Base-by-base conservation (phyloP, 2,113 vertebrate species). In the Centropus bengalensis region DNA sequence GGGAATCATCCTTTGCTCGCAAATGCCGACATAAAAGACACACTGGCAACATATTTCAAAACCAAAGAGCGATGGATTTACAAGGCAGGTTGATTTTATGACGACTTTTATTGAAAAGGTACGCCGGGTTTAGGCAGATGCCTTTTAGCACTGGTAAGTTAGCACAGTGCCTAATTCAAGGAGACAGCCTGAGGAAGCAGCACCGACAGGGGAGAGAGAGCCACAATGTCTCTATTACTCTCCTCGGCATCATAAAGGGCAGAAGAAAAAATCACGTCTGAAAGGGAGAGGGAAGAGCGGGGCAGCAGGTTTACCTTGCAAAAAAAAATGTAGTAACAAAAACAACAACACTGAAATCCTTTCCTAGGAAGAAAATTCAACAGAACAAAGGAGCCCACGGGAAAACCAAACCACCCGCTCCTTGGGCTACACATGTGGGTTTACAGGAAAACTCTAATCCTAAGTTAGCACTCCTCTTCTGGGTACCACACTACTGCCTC, bases 101-200 rank as follows among this genome's bases (percentile, higher is more conserved):
- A 97, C 96, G 96, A 98, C 97, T 98, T 98, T 98, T 97, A 98
- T 98, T 98, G 98, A 97, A 98, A 98, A 98, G 97, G 98, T 98
- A 98, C 52, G 91, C 96, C 83, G 97, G 97, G 97, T 97, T 97
- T 98, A 98, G 97, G 97, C 97, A 97, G 97, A 98, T 98, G 97
- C 97, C 97, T 98, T 97, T 97, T 97, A 98, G 97, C 90, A 33
- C 92, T 3, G 74, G 96, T 98, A 98, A 98, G 98, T 98, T 98
- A 98, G 98, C 98, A 95, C 97, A 97, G 98, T 97, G 98, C 97
- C 98, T 98, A 98, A 98, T 98, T 98, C 98, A 98, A 98, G 98
- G 96, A 98, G 98, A 98, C 98, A 98, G 98, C 97, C 97, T 96
- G 97, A 98, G 98, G 98, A 98, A 98, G 98, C 97, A 97, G 96